Evolutionary conservation across 2,113 vertebrate species (phyloP).

Genomic region (Protobothrops mucrosquamatus): DNA sequence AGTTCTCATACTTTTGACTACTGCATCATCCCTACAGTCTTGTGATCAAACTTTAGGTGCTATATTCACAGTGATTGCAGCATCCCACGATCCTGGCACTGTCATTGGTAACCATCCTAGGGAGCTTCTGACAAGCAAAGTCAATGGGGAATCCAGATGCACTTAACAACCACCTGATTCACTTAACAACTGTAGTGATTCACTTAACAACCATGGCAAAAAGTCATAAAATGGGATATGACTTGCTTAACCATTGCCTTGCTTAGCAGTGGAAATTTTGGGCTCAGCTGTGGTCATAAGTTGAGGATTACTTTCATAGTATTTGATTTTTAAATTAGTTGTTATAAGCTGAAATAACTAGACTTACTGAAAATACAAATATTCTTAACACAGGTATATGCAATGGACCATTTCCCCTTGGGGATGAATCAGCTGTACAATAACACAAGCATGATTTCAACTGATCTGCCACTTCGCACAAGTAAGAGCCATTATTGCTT

Average conservation of each 20-base stretch:
- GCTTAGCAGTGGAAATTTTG: neutral
- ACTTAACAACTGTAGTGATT: neutral
- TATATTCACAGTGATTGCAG: neutral
- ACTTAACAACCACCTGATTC: neutral
- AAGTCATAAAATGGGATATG: neutral
- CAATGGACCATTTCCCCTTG: conserved; percentile 60
- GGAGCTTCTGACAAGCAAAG: neutral
- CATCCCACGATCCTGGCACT: neutral
- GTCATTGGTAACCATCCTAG: neutral
- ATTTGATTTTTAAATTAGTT: neutral
- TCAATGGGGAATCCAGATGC: neutral
- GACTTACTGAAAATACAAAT: neutral
- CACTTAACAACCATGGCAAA: neutral
- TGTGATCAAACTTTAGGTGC: neutral
- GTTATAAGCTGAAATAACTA: neutral
- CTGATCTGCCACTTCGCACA: conserved; percentile 67
- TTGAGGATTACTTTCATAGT: neutral
- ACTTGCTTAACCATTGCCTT: neutral
- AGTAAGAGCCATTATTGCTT: conserved; percentile 53
- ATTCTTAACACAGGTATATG: conserved; percentile 67
- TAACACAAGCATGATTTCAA: conserved; percentile 66
- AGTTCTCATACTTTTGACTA: neutral
- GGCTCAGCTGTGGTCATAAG: neutral
- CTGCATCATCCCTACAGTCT: neutral
- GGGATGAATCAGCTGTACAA: conserved; percentile 69